phyloP scores from a whole-genome alignment of 2,113 vertebrate genomes.

The Gambusia holbrooki region DNA sequence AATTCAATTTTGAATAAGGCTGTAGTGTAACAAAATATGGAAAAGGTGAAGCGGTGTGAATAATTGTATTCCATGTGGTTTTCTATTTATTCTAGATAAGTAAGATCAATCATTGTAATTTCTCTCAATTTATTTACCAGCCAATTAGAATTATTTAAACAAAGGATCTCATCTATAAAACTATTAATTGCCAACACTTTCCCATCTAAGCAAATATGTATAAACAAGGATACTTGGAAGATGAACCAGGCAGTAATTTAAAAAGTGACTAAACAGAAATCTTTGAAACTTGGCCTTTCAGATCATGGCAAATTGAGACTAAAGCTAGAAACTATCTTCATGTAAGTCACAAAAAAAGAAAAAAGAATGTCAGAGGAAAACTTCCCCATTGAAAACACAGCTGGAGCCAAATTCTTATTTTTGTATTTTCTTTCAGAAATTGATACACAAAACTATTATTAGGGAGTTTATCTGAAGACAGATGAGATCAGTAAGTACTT shows the following conservation, averaged over 20 bases:
- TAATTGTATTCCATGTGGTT: no score
- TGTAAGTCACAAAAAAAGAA: constrained; percentile 14
- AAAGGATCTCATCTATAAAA: no score
- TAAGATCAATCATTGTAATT: no score
- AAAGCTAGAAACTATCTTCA: constrained; percentile 24
- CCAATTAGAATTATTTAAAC: no score
- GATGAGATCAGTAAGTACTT: constrained; percentile 2
- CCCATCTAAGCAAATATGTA: no score
- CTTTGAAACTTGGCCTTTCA: constrained; percentile 40
- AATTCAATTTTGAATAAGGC: no score
- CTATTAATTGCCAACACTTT: no score
- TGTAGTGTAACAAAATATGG: no score
- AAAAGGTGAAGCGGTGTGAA: no score
- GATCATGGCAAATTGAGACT: background rate
- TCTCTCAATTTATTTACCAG: no score
- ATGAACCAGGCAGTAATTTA: constrained; percentile 29
- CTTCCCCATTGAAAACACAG: background rate
- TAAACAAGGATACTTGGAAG: constrained; percentile 6
- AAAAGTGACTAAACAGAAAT: constrained; percentile 28
- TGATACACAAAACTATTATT: constrained; percentile 19
- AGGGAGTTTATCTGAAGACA: constrained; percentile 14
- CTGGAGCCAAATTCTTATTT: background rate
- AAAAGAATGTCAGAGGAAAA: constrained; percentile 1
- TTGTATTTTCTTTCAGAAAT: constrained; percentile 11
- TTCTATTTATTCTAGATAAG: no score